Evolutionary conservation across 2,113 vertebrate genomes (phyloP).

Genomic region (Caloenas nicobarica): DNA sequence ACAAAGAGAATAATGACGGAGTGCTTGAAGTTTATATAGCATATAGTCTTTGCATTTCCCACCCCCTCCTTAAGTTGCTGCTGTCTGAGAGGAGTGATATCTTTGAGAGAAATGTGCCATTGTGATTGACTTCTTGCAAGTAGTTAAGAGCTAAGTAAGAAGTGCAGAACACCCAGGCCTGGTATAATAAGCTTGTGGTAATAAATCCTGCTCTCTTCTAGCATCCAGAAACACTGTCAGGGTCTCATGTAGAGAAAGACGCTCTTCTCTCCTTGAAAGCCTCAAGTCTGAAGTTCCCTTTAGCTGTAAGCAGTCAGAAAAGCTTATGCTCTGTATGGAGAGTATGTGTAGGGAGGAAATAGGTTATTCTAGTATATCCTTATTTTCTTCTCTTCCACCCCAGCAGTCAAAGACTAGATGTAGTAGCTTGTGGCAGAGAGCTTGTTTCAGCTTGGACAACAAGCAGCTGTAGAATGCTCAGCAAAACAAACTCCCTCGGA

Average conservation of each 20-base stretch:
- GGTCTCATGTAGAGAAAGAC: not conserved
- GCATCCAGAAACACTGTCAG: not conserved
- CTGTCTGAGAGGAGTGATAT: not conserved
- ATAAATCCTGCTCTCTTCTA: not conserved
- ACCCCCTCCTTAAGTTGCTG: not conserved
- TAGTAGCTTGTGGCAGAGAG: not conserved
- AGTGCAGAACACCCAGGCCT: not conserved
- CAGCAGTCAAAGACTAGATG: not conserved
- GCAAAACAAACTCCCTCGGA: conserved; percentile 7
- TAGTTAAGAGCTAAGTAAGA: not conserved
- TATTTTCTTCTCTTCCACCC: not conserved
- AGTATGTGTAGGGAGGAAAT: not conserved
- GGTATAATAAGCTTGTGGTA: not conserved
- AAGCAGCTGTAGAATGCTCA: not conserved
- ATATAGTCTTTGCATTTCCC: not conserved
- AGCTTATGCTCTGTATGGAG: not conserved
- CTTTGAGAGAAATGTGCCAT: not conserved
- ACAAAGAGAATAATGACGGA: not conserved
- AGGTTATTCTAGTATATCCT: not conserved
- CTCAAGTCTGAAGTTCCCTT: not conserved
- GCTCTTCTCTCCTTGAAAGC: not conserved
- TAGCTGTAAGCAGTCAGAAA: not conserved
- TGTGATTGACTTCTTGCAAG: not conserved
- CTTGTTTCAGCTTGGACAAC: not conserved
- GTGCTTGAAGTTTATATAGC: not conserved